Percentiles rank a stretch among this genome's conserved stretches.
phyloP scores from a whole-genome alignment of 2,888 invertebrate genomes.

The Abrostola triplasia region DNA sequence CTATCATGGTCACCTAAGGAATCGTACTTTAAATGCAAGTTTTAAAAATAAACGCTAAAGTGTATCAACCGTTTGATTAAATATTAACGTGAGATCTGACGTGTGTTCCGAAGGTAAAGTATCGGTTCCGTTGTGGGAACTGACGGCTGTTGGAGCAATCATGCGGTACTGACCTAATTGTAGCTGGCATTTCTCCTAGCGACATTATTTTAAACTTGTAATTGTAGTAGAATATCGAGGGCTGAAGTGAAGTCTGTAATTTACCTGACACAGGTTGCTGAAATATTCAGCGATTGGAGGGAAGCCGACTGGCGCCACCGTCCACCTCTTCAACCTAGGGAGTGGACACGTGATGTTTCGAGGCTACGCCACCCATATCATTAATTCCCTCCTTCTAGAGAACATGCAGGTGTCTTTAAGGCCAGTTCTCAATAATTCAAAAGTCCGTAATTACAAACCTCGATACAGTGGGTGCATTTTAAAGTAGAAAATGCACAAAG shows the following conservation, averaged over 20 bases:
- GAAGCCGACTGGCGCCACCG: conserved; percentile 69
- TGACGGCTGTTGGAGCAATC: conserved; percentile 68
- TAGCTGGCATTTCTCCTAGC: conserved; percentile 63
- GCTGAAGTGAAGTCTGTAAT: conserved; percentile 77
- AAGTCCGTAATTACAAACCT: conserved; percentile 36
- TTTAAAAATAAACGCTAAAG: conserved; percentile 4
- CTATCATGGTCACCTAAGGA: no score
- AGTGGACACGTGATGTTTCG: conserved; percentile 58
- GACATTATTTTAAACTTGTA: conserved; percentile 72
- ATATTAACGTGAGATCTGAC: conserved; percentile 56
- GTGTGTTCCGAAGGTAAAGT: conserved; percentile 55
- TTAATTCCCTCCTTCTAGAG: conserved; percentile 56
- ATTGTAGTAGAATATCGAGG: conserved; percentile 69
- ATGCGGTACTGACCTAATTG: conserved; percentile 77
- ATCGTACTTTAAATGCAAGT: conserved; percentile 48
- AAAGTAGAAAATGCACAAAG: conserved; percentile 32
- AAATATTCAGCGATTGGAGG: conserved; percentile 82
- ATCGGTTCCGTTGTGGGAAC: conserved; percentile 68
- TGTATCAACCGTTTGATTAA: conserved; percentile 38
- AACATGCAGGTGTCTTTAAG: conserved; percentile 71
- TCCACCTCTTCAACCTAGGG: conserved; percentile 45
- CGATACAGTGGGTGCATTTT: conserved; percentile 36
- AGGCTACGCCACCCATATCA: conserved; percentile 55
- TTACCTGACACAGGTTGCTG: conserved; percentile 73
- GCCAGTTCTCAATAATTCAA: conserved; percentile 47